A percentile compares a stretch with the other conserved stretches of the same genome.
Conservation (phyloP, 1,140 invertebrate genomes). For the Orchesella cincta region DNA sequence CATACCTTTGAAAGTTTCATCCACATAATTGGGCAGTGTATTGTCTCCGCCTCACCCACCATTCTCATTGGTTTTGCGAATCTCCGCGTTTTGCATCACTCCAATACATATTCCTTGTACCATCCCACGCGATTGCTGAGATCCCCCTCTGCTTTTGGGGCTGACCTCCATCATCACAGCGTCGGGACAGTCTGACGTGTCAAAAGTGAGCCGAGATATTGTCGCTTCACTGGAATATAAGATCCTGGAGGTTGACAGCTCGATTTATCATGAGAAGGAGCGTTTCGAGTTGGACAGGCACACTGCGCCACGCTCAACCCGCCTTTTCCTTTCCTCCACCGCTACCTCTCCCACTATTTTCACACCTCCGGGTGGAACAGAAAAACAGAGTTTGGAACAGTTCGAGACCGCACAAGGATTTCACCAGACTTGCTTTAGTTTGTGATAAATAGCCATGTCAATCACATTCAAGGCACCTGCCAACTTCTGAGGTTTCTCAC, state of each 20-base stretch:
- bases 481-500: conserved; percentile 14
- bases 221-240: conserved; percentile 80
- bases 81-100: conserved; percentile 77
- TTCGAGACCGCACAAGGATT: conserved; percentile 41
- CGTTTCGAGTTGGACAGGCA: conserved; percentile 83
- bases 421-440: conserved; percentile 43
- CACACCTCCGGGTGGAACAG: conserved; percentile 28
- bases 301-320: conserved; percentile 61
- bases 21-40: conserved; percentile 61
- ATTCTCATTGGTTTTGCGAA: conserved; percentile 71
- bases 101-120: conserved; percentile 76
- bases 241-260: conserved; percentile 76
- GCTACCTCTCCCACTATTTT: neutral
- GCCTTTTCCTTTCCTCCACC: neutral
- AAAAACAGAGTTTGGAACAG: conserved; percentile 45
- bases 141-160: conserved; percentile 77
- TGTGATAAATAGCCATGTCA: conserved; percentile 47
- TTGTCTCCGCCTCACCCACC: conserved; percentile 66
- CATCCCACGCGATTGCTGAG: conserved; percentile 81
- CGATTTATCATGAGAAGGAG: conserved; percentile 67
- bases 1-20: conserved; percentile 62
- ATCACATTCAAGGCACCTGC: conserved; percentile 34
- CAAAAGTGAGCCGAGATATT: conserved; percentile 75
- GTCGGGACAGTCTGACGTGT: conserved; percentile 76
- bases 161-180: conserved; percentile 67